Evolutionary conservation across 2,113 vertebrate species (phyloP).

Genomic region (Cygnus buccinator): DNA sequence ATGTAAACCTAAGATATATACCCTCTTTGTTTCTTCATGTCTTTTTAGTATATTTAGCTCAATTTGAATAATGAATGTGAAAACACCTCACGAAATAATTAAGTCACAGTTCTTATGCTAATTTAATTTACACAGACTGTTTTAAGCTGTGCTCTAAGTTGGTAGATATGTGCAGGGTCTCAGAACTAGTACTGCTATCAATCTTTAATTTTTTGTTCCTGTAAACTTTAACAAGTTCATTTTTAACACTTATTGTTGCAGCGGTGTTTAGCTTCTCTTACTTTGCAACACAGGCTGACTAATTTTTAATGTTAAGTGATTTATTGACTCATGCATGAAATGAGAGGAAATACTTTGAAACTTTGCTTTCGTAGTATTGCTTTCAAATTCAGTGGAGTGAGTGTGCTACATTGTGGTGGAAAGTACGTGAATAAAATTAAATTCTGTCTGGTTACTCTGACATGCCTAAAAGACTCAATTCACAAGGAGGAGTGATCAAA

Average conservation of each 20-base stretch:
- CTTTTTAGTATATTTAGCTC: neutral
- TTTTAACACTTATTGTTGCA: neutral
- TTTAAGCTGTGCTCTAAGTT: neutral
- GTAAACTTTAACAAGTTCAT: neutral
- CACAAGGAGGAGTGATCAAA: neutral
- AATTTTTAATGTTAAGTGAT: neutral
- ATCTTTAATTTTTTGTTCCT: neutral
- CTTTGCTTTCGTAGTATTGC: rapidly evolving
- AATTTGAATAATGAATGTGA: neutral
- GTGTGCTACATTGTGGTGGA: rapidly evolving
- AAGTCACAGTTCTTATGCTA: neutral
- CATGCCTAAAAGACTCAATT: neutral
- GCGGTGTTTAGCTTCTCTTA: neutral
- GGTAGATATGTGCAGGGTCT: neutral
- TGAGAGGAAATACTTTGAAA: neutral
- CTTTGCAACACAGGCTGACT: neutral
- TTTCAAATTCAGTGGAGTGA: neutral
- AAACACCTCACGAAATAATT: neutral
- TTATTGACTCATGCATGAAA: neutral
- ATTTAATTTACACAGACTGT: neutral
- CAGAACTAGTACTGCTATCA: neutral
- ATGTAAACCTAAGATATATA: rapidly evolving
- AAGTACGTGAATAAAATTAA: neutral
- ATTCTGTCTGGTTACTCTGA: neutral
- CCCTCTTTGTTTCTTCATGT: neutral